Base-by-base conservation (phyloP, 2,888 invertebrate species). In the Rotaria socialis region DNA sequence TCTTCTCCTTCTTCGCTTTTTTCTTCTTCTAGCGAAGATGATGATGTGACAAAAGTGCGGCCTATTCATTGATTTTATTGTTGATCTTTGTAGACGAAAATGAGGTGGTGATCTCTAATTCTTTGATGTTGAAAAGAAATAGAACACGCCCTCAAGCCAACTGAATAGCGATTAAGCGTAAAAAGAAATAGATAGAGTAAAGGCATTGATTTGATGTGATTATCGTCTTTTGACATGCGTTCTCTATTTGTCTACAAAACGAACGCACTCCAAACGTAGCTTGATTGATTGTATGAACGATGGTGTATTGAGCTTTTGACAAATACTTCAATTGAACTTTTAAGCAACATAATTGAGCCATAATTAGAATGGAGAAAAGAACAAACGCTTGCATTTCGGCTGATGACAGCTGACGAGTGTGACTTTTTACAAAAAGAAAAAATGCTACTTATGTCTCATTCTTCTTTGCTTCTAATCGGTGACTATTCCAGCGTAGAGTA, bases 211-310 rank as follows among this genome's bases (percentile, higher is more conserved):
- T 35, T 67, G 67, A 67, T 67, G 27, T 27, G 67, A 67, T 67
- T 67, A 67, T 67, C 67, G 67, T 67, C 67, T 27, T 35, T 67
- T 67, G 67, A 67, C 67, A 67, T 67, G 67, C 67, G 35, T 67
- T 35, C 16, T 67, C 24, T 35, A 27, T 67, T 67, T 35, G 27
- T 35, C 35, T 55, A 55, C 6, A 55, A 55, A 55, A 55, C 4
- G 55, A 55, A 19, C 6, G 22, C 6, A 22, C 55, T 67, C 35
- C 5, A 67, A 67, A 67, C 27, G 3, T 67, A 35, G 7, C 10
- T 67, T 67, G 67, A 67, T 67, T 67, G 67, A 67, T 67, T 67
- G 35, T 35, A 6, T 6, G 35, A 35, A 67, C 35, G 35, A 67
- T 67, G 35, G 67, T 67, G 67, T 67, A 35, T 35, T 67, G 35